phyloP scores from a whole-genome alignment of 1,140 invertebrate genomes.

The Steinernema khuongi region DNA sequence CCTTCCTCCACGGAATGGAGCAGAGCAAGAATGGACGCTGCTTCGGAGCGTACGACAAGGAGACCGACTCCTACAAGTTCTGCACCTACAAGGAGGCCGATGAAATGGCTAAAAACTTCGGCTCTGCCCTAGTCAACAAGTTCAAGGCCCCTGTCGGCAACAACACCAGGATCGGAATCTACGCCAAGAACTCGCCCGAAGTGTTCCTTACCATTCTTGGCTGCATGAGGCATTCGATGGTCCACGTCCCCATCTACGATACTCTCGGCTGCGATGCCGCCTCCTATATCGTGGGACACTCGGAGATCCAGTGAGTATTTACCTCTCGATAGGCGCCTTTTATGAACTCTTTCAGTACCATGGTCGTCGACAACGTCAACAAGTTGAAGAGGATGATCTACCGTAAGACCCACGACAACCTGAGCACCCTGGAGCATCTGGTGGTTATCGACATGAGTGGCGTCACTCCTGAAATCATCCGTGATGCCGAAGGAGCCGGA shows the following conservation, averaged over 20 bases:
- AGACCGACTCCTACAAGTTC: background rate
- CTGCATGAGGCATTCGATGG: background rate
- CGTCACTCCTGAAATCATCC: background rate
- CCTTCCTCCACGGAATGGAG: background rate
- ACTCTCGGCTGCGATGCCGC: background rate
- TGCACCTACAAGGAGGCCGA: background rate
- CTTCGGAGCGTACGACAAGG: background rate
- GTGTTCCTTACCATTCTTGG: background rate
- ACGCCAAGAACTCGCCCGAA: constrained; percentile 7
- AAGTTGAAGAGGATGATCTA: constrained; percentile 17
- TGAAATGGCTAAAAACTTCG: background rate
- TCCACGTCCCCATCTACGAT: background rate
- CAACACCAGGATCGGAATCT: background rate
- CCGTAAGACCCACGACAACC: background rate
- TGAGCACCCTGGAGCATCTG: constrained; percentile 21
- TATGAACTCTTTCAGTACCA: background rate
- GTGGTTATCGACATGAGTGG: constrained; percentile 14
- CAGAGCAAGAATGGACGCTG: background rate
- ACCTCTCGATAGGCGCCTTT: background rate
- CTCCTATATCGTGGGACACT: background rate
- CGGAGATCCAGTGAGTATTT: background rate
- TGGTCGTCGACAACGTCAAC: constrained; percentile 21
- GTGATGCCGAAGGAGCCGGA: constrained; percentile 21
- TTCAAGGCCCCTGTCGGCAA: background rate
- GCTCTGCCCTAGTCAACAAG: background rate